Evolutionary conservation across 2,888 invertebrate species (phyloP), one percentile per base, ranked within the genome.

Genomic region (Ophion ellenae): DNA sequence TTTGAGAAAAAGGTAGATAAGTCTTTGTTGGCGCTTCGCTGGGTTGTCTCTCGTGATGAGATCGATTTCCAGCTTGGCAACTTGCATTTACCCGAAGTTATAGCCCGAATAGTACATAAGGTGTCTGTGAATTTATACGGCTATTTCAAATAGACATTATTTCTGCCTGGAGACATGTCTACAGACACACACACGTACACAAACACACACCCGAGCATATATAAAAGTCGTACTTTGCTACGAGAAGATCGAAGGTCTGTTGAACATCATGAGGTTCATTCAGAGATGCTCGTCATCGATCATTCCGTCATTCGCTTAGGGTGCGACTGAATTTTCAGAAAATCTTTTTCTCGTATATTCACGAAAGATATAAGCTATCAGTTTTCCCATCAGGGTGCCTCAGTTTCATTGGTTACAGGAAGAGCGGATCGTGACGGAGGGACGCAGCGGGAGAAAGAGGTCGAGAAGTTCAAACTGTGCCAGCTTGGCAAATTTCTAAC

Each of bases 401-500:
- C 80, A 74, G 82, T 77, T 73, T 61, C 83, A 67, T 77, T 47
- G 57, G 76, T 40, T 63, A 17, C 14, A 17, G 63, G 14, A 47
- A 1, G 45, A 20, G 36, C 7, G n/a, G 40, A 40, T 69, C 69
- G 57, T 10, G 59, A 53, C 63, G 36, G 47, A 66, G 11, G n/a
- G 66, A 20, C 36, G 20, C 45, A 47, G 64, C 14, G 57, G 40
- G 59, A 59, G 24, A 57, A 59, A 67, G 73, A 83, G 71, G 77
- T 80, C 73, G 77, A 64, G 76, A 64, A 86, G 85, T 80, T 83
- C 45, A 76, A 86, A 80, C 77, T 73, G 80, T 79, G 73, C n/a
- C 85, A 86, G 85, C 83, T 86, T 83, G 85, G 69, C 53, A 76
- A 74, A 83, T 83, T 83, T 83, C 85, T 81, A 81, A 83, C 80